Conservation (phyloP, 2,113 vertebrate species). For the Daboia siamensis region DNA sequence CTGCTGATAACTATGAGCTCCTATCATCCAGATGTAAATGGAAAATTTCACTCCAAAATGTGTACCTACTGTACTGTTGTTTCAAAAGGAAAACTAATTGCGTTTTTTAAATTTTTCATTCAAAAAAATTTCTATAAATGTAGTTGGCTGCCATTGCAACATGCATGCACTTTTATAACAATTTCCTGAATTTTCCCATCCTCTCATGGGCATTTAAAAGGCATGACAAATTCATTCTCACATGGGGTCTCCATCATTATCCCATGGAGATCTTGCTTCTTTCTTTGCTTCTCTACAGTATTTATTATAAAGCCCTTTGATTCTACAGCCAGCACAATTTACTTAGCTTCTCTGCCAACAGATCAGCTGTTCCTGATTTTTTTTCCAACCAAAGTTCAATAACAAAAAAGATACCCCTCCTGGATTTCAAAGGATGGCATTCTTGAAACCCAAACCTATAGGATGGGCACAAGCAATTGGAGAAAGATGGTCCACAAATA, state of each 20-base stretch:
- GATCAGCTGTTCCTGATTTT: background rate
- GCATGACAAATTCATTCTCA: background rate
- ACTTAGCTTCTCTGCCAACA: background rate
- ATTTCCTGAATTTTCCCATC: background rate
- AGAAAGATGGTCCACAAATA: background rate
- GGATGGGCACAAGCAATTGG: background rate
- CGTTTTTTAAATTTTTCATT: background rate
- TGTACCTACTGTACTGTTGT: background rate
- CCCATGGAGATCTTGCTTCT: background rate
- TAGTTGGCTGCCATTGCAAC: background rate
- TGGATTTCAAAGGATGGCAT: background rate
- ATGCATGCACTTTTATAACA: background rate
- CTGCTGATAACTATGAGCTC: background rate
- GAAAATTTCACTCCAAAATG: background rate
- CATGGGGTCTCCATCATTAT: background rate
- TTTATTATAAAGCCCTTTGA: background rate
- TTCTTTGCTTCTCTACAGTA: background rate
- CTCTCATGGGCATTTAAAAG: background rate
- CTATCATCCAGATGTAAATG: background rate
- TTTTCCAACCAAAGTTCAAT: background rate
- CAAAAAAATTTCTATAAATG: background rate
- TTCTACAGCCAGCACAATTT: background rate
- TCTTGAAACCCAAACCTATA: background rate
- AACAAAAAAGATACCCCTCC: background rate
- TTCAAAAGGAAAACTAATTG: background rate